phyloP scores from a whole-genome alignment of 2,797 vertebrate genomes.

The Prunella strophiata region DNA sequence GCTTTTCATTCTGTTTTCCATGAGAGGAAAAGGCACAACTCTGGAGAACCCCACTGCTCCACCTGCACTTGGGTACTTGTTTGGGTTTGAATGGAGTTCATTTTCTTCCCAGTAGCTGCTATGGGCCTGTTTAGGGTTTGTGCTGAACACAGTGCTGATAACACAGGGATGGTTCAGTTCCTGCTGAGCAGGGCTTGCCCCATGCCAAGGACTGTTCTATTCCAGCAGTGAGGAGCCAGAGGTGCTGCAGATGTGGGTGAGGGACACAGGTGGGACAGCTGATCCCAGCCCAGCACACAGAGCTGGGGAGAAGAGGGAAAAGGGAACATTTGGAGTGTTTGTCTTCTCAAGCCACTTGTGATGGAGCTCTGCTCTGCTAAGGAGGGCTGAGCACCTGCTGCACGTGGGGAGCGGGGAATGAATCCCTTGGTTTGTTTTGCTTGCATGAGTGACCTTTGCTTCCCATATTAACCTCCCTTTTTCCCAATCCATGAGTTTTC shows the following conservation, averaged over 20 bases:
- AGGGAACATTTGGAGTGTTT: neutral
- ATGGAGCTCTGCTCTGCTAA: neutral
- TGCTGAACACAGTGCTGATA: neutral
- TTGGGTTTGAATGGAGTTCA: neutral
- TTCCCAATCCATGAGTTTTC: neutral
- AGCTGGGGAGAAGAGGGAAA: neutral
- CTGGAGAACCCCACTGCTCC: rapidly evolving
- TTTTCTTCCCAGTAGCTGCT: neutral
- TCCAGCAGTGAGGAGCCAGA: neutral
- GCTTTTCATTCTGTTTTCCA: neutral
- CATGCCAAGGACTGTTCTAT: neutral
- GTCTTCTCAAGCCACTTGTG: neutral
- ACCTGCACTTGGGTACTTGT: too few species aligned
- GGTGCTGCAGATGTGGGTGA: neutral
- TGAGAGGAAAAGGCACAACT: neutral
- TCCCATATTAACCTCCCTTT: neutral
- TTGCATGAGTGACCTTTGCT: neutral
- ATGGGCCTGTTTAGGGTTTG: neutral
- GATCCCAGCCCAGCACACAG: neutral
- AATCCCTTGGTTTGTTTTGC: neutral
- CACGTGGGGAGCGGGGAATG: neutral
- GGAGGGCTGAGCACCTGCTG: neutral
- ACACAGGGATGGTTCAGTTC: neutral
- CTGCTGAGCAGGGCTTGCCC: neutral
- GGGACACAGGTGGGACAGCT: neutral